These are phyloP conservation scores for Conomelus anceps DNA, from an alignment of 2,888 invertebrate genomes.

Conservation along the genomic window DNA sequence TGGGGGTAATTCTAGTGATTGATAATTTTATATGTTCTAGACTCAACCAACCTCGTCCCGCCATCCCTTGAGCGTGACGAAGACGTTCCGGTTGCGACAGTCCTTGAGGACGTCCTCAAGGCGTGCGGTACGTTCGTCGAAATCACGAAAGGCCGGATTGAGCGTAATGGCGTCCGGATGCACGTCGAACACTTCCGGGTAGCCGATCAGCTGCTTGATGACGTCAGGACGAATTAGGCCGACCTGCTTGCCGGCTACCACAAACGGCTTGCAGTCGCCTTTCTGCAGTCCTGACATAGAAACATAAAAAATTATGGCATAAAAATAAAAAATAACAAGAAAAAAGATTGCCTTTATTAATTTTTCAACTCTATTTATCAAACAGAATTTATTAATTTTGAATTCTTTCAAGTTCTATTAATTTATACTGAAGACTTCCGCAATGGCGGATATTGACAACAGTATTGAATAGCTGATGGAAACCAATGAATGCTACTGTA, in stretches of 20 bases:
- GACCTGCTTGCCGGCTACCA: constrained; percentile 82
- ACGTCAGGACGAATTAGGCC: constrained; percentile 82
- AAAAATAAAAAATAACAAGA: background rate
- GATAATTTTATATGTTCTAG: background rate
- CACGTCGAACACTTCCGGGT: constrained; percentile 73
- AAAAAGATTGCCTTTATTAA: too few species aligned
- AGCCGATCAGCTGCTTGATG: constrained; percentile 68
- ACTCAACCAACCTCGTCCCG: constrained; percentile 67
- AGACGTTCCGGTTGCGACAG: constrained; percentile 65
- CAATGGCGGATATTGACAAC: too few species aligned
- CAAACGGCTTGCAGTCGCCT: constrained; percentile 76
- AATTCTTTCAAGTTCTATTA: too few species aligned
- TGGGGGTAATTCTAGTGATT: too few species aligned
- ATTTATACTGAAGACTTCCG: too few species aligned
- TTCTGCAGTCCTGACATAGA: constrained; percentile 60
- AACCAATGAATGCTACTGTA: too few species aligned
- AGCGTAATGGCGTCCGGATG: constrained; percentile 68
- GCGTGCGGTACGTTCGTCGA: constrained; percentile 68
- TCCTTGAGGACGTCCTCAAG: constrained; percentile 73
- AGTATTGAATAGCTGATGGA: too few species aligned
- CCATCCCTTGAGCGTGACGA: constrained; percentile 83
- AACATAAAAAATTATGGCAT: constrained; percentile 20
- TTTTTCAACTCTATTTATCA: too few species aligned
- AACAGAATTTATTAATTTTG: too few species aligned
- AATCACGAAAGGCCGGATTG: constrained; percentile 81